Evolutionary conservation across 2,113 vertebrate genomes (phyloP), one percentile per base, ranked within the genome.

Genomic region (Synchiropus splendidus): DNA sequence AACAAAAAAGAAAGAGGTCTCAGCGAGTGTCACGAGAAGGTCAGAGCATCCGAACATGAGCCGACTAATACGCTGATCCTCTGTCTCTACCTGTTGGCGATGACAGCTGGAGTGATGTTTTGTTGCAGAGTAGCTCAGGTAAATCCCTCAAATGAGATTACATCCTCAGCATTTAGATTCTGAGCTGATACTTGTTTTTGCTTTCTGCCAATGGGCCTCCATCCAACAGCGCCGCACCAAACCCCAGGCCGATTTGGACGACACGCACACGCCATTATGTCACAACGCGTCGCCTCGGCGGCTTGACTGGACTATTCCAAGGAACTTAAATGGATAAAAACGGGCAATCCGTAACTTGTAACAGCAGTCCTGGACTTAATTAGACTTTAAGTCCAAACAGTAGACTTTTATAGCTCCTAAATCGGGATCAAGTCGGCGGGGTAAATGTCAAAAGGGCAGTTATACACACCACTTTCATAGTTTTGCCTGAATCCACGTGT

Each of bases 101-200:
- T n/a, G n/a, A n/a, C n/a, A n/a, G n/a, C n/a, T n/a, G n/a, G n/a
- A n/a, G 8, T 27, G 4, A 27, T 27, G 21, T 27, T 27, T 4
- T 27, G 21, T 4, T 8, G 4, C 21, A 8, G 21, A 27, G 4
- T 8, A 27, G 21, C 21, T 27, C 21, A 27, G 21, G 21, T 27
- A 27, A 27, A 27, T 27, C 21, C 21, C 21, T 27, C 21, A 27
- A 27, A 27, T 27, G 8, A 69, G 79, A 82, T 83, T 80, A 81
- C 0, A 30, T 31, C 36, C 42, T 44, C 57, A 33, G 39, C 49
- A 36, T 57, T 32, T 51, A 31, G 44, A 36, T 13, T 54, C 38
- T 64, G 13, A 36, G 11, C 48, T 16, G 63, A 63, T n/a, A 55
- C 10, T 18, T 55, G 45, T 21, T 16, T 32, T 43, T 42, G 9